A percentile compares a stretch with the other conserved stretches of the same genome.
Evolutionary conservation across 2,113 vertebrate genomes (phyloP).

Genomic region (Burhinus bistriatus): DNA sequence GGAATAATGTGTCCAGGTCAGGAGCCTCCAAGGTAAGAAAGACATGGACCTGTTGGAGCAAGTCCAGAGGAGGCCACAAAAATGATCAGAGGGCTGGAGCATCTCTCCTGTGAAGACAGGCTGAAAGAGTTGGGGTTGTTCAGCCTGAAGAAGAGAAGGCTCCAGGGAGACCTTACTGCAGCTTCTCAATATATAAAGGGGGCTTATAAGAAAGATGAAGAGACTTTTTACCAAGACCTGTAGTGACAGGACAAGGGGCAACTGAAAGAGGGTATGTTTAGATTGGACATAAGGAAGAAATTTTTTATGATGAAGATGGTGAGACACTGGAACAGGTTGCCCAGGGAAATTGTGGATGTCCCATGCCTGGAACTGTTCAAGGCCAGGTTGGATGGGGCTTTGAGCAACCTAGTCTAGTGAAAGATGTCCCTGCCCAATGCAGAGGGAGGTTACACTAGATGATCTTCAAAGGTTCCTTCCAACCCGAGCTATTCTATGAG

Average conservation of each 20-base stretch:
- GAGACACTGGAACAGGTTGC: not conserved
- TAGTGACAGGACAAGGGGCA: fast-evolving
- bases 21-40: fast-evolving
- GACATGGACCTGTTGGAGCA: fast-evolving
- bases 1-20: fast-evolving
- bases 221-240: not conserved
- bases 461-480: not conserved
- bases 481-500: not conserved
- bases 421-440: fast-evolving
- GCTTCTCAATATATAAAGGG: not conserved
- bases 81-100: not conserved
- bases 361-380: not conserved
- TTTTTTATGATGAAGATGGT: not conserved
- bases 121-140: not conserved
- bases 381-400: not conserved
- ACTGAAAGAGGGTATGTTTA: not conserved
- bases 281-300: not conserved
- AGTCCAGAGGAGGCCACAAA: not conserved
- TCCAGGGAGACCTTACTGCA: fast-evolving
- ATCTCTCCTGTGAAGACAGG: fast-evolving
- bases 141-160: not conserved
- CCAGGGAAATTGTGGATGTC: not conserved
- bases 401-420: not conserved
- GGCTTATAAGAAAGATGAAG: not conserved
- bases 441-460: not conserved